Evolutionary conservation across 1,140 invertebrate species (phyloP).

Genomic region (Lucilia sericata): DNA sequence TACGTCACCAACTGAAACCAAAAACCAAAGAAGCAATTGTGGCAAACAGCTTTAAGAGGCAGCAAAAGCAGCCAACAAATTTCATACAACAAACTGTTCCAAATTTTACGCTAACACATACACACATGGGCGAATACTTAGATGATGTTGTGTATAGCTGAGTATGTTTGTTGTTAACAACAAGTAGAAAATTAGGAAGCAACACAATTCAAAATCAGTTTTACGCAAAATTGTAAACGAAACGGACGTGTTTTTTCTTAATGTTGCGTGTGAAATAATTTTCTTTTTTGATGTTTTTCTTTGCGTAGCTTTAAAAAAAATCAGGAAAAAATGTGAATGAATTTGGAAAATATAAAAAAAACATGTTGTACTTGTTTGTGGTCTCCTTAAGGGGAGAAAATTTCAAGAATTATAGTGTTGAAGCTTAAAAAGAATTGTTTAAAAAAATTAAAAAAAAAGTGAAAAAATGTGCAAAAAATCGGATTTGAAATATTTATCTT

Average conservation of each 20-base stretch:
- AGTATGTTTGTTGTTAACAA: constrained; percentile 16
- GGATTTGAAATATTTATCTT: too few species aligned
- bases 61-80: too few species aligned
- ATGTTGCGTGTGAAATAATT: background rate
- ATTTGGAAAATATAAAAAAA: background rate
- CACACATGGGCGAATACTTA: too few species aligned
- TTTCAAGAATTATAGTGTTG: too few species aligned
- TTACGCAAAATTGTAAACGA: constrained; percentile 32
- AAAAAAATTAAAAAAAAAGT: too few species aligned
- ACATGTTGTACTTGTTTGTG: too few species aligned
- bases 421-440: too few species aligned
- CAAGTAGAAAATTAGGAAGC: constrained; percentile 42
- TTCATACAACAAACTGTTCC: too few species aligned
- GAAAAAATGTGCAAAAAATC: too few species aligned
- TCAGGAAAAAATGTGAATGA: background rate
- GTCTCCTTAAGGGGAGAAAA: too few species aligned
- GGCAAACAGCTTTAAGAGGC: background rate
- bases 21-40: constrained; percentile 12
- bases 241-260: constrained; percentile 23
- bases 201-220: constrained; percentile 36
- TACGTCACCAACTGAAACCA: background rate
- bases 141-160: background rate
- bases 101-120: too few species aligned
- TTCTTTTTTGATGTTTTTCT: background rate
- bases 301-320: background rate